phyloP scores from a whole-genome alignment of 2,113 vertebrate genomes.

The Puntigrus tetrazona region DNA sequence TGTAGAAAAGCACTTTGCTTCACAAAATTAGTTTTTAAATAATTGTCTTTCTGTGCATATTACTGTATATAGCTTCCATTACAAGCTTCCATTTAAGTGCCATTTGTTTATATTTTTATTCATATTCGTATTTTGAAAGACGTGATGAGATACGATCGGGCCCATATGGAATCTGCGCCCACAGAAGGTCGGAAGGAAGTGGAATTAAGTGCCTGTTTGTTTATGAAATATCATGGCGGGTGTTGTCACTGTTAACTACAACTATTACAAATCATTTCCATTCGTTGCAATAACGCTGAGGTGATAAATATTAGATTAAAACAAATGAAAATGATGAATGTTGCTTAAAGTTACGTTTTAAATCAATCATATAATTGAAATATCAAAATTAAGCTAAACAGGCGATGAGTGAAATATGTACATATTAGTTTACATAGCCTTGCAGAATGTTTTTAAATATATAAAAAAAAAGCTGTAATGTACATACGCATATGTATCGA shows the following conservation, averaged over 20 bases:
- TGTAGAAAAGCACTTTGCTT: neutral
- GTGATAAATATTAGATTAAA: neutral
- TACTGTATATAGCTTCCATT: neutral
- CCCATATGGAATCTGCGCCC: neutral
- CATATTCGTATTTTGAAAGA: neutral
- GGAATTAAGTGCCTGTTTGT: neutral
- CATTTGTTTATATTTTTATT: neutral
- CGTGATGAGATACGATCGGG: neutral
- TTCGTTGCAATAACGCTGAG: neutral
- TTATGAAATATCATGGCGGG: neutral
- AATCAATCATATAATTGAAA: no score
- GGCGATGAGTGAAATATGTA: no score
- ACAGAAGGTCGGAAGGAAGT: neutral
- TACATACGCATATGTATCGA: no score
- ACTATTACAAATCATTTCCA: neutral
- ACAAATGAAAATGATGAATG: neutral
- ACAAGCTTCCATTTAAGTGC: neutral
- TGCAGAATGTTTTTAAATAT: no score
- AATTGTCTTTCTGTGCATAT: no score
- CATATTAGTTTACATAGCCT: no score
- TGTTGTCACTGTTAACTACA: neutral
- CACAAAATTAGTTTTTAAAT: neutral
- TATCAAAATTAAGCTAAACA: no score
- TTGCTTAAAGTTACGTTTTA: no score
- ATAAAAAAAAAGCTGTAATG: no score